Evolutionary conservation across 2,888 invertebrate species (phyloP).

Genomic region (Stomorhina lunata): DNA sequence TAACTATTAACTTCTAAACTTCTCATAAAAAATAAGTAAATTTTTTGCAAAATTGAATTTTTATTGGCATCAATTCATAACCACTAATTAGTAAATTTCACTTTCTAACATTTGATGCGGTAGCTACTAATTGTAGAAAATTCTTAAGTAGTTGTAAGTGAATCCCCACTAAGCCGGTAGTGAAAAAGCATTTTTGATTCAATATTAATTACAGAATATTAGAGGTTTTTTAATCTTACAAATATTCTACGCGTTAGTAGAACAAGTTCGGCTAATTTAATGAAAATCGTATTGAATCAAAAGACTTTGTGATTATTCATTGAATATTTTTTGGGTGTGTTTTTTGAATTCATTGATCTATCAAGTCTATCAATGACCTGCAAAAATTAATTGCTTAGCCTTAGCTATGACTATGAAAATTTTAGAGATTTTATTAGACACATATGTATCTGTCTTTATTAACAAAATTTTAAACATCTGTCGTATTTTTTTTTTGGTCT

Average conservation of each 20-base stretch:
- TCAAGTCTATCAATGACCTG: not conserved
- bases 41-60: not conserved
- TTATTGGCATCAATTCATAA: not conserved
- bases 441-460: no score
- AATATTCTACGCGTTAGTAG: no score
- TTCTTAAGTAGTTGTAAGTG: not conserved
- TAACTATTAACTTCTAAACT: no score
- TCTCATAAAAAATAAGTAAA: no score
- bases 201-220: not conserved
- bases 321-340: not conserved
- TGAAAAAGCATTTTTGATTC: slow-evolving; percentile 3
- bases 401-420: not conserved
- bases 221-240: not conserved
- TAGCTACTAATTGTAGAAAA: not conserved
- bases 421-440: not conserved
- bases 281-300: no score
- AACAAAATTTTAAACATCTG: not conserved
- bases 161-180: slow-evolving; percentile 54
- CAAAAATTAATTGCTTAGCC: not conserved
- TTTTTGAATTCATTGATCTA: not conserved
- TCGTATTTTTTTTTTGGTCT: not conserved
- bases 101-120: slow-evolving; percentile 2
- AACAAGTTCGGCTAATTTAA: no score
- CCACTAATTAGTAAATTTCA: not conserved
- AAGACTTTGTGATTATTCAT: not conserved